Evolutionary conservation across 2,797 vertebrate species (phyloP), one percentile per base, ranked within the genome.

Genomic region (Pangasius larnaudii): DNA sequence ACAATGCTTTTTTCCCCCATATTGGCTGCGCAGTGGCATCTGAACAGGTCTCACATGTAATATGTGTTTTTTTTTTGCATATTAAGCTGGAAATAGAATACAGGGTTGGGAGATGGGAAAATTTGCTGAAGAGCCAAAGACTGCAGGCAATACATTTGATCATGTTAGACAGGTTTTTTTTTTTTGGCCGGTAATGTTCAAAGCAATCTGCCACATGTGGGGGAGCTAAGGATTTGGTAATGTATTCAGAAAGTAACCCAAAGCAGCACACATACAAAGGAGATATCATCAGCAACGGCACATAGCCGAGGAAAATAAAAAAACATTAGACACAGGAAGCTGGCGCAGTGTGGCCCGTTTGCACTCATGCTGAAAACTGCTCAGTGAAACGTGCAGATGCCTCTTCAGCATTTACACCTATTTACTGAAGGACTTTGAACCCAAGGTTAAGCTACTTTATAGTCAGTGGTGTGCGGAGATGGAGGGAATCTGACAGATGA

Each of bases 141-240:
- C 93, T 92, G 92, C 88, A 89, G 93, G 92, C 91, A 94, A 91
- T 61, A 92, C 93, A 93, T 95, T 94, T 95, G 92, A 95, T 94
- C 92, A 93, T 93, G 90, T 94, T 91, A 92, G 95, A 93, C 93
- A 91, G 93, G 89, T 72, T 51, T 53, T 84, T 30, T 78, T 78
- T 78, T 79, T 91, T 88, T 89, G 89, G 85, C 91, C 11, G 83
- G 90, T 94, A 93, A 93, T 94, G 92, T 94, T 95, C 93, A 95
- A 94, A 93, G 91, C 88, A 90, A 90, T 92, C 89, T 90, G 85
- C 90, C 92, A 91, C 46, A 63, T 88, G 56, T 39, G 91, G 18
- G 87, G 89, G 94, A 90, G 93, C 92, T 91, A 90, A 89, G 90
- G 92, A 93, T 93, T 94, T 90, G 90, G 90, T 93, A 93, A 95